These are phyloP conservation scores for Naso thynnoides DNA, from an alignment of 2,797 vertebrate species.

Conservation along the genomic window DNA sequence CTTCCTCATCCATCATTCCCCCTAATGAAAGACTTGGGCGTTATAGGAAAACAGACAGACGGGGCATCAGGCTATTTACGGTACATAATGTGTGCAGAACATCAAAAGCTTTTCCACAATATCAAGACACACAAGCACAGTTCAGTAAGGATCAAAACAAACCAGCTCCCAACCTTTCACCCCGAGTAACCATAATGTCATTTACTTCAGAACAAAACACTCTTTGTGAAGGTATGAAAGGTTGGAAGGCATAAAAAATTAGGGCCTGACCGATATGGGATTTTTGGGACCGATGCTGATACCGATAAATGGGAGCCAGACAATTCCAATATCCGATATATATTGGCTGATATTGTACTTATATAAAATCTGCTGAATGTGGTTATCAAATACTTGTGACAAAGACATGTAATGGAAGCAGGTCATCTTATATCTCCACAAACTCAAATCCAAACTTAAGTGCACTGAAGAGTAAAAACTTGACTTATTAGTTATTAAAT, in stretches of 20 bases:
- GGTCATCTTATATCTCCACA: no score
- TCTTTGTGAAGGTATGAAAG: conserved; percentile 25
- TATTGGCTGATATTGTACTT: no score
- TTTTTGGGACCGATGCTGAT: no score
- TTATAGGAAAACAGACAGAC: background rate
- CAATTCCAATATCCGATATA: no score
- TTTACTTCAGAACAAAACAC: conserved; percentile 18
- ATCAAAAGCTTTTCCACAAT: background rate
- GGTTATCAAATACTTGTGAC: no score
- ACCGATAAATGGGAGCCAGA: no score
- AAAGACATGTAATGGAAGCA: no score
- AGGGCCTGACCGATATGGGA: no score
- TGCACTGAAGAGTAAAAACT: no score
- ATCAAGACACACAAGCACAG: conserved; percentile 7
- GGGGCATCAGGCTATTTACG: conserved; percentile 23
- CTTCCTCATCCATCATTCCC: background rate
- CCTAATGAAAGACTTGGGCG: background rate
- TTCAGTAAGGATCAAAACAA: conserved; percentile 3
- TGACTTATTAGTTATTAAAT: no score
- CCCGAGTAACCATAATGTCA: conserved; percentile 4
- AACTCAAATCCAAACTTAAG: no score
- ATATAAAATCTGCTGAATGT: no score
- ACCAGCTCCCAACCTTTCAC: conserved; percentile 18
- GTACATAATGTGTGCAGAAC: conserved; percentile 7
- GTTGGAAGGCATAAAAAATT: conserved; percentile 6